phyloP scores from a whole-genome alignment of 1,140 invertebrate species.

The Maconellicoccus hirsutus region DNA sequence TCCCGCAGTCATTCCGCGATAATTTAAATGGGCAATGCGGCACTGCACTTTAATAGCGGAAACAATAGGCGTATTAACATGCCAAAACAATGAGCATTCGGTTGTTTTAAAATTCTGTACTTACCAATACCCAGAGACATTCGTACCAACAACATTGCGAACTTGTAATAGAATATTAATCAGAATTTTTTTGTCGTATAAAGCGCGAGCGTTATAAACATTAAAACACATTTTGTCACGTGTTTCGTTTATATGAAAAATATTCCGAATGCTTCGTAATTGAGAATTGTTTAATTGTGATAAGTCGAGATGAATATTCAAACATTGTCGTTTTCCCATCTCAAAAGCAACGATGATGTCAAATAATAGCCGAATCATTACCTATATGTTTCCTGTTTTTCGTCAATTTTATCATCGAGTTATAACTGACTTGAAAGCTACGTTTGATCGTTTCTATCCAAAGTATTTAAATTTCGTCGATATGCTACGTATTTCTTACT shows the following conservation, averaged over 20 bases:
- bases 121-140: constrained; percentile 11
- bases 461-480: no score
- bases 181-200: background rate
- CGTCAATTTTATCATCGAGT: background rate
- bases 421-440: no score
- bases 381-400: constrained; percentile 1
- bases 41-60: constrained; percentile 6
- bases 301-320: background rate
- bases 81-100: constrained; percentile 15
- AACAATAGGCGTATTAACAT: constrained; percentile 19
- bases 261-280: background rate
- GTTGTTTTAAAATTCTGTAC: constrained; percentile 14
- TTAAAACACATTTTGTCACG: constrained; percentile 9
- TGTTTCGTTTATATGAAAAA: background rate
- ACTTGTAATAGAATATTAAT: constrained; percentile 12
- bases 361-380: background rate
- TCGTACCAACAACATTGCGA: constrained; percentile 16
- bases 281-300: background rate
- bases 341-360: background rate
- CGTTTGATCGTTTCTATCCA: no score
- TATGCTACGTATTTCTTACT: no score
- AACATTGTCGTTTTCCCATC: background rate
- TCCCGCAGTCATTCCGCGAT: background rate
- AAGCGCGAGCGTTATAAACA: background rate
- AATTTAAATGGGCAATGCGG: constrained; percentile 17